Conservation (phyloP, 2,797 vertebrate species). For the Pseudomugil gertrudae region DNA sequence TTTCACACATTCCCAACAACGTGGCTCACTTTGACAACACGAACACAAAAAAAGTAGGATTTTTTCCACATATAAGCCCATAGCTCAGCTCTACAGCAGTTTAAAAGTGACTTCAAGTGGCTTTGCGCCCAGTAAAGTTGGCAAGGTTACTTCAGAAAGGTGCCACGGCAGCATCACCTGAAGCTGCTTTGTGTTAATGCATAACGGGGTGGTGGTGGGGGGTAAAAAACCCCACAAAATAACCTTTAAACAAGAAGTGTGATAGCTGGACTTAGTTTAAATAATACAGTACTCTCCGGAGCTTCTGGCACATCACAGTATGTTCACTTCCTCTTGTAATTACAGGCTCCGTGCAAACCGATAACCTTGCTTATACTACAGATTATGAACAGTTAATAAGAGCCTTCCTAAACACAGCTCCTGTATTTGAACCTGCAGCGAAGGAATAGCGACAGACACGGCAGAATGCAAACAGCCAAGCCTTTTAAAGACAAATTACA, state of each 20-base stretch:
- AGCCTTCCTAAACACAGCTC: conserved; percentile 69
- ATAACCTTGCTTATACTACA: conserved; percentile 77
- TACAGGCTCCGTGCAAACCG: conserved; percentile 50
- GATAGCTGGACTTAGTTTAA: conserved; percentile 28
- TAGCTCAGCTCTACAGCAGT: conserved; percentile 71
- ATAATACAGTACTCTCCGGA: conserved; percentile 39
- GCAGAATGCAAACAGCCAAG: conserved; percentile 82
- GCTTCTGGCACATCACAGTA: conserved; percentile 26
- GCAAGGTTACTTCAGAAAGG: conserved; percentile 45
- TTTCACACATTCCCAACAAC: conserved; percentile 46
- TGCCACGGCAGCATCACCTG: conserved; percentile 30
- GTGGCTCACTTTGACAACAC: conserved; percentile 60
- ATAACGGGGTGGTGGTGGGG: conserved; percentile 40
- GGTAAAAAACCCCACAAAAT: conserved; percentile 14
- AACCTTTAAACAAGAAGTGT: conserved; percentile 19
- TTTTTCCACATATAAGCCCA: conserved; percentile 45
- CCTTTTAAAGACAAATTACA: conserved; percentile 84
- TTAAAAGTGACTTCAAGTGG: conserved; percentile 54
- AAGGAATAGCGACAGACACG: conserved; percentile 74
- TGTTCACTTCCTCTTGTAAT: conserved; percentile 33
- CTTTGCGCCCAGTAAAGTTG: conserved; percentile 51
- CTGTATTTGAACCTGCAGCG: conserved; percentile 72
- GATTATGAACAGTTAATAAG: conserved; percentile 77
- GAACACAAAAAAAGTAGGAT: conserved; percentile 45
- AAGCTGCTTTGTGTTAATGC: conserved; percentile 41